Conservation (phyloP, 1,140 invertebrate species). For the Drosophila lacertosa region DNA sequence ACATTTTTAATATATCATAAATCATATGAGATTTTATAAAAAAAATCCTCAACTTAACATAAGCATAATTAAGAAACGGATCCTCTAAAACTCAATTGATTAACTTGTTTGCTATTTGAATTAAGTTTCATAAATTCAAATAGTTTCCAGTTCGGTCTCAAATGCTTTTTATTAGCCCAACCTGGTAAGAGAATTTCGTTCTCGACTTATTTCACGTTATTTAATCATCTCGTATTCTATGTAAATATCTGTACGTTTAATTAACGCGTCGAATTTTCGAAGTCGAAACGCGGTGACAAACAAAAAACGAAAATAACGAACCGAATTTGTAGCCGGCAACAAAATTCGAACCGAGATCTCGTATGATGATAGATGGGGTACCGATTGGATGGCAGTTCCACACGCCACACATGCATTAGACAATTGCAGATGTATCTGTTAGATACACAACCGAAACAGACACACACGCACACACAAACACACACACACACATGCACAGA, state of each 20-base stretch:
- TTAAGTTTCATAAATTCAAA: background rate
- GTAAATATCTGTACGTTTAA: constrained; percentile 56
- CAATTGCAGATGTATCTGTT: constrained; percentile 65
- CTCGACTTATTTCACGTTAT: background rate
- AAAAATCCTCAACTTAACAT: background rate
- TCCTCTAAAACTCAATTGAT: background rate
- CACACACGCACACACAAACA: constrained; percentile 9
- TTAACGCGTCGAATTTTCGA: constrained; percentile 42
- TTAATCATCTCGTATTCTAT: constrained; percentile 18
- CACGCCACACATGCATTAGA: constrained; percentile 67
- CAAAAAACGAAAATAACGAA: constrained; percentile 22
- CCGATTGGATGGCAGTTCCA: constrained; percentile 36
- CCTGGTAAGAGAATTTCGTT: background rate
- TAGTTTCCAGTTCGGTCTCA: background rate
- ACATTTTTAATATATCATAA: no score
- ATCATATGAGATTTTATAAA: no score
- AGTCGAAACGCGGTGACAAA: constrained; percentile 46
- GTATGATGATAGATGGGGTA: constrained; percentile 35
- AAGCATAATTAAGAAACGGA: background rate
- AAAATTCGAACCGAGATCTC: constrained; percentile 37
- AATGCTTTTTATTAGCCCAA: background rate
- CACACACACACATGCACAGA: constrained; percentile 21
- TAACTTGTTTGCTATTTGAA: no score
- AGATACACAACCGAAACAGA: constrained; percentile 44
- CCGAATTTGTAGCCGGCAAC: constrained; percentile 34